Percentiles rank a stretch among this genome's conserved stretches.
Conservation (phyloP, 1,140 invertebrate species). For the Bicyclus anynana region DNA sequence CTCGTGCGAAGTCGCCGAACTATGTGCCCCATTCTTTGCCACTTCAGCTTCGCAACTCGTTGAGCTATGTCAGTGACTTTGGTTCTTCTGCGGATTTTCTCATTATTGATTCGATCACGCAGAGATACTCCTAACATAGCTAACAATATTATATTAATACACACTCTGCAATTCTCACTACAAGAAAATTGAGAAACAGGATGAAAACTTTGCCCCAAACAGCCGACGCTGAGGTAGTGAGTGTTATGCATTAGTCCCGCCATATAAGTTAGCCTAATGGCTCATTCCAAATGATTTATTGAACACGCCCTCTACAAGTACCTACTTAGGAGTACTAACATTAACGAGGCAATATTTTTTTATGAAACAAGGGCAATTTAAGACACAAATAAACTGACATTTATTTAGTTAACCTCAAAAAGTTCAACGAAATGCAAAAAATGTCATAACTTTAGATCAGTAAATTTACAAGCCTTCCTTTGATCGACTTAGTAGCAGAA, state of each 20-base stretch:
- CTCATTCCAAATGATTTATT: conserved; percentile 24
- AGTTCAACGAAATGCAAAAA: too few species aligned
- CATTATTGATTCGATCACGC: too few species aligned
- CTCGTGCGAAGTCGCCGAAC: too few species aligned
- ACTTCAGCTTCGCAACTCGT: too few species aligned
- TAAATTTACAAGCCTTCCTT: too few species aligned
- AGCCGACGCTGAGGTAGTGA: background rate
- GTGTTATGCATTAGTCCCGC: conserved; percentile 2
- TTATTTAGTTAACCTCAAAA: background rate
- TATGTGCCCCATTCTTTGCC: too few species aligned
- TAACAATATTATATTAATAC: too few species aligned
- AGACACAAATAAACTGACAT: background rate
- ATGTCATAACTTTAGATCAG: too few species aligned
- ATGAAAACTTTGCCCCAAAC: background rate
- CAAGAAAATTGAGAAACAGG: background rate
- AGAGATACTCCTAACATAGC: too few species aligned
- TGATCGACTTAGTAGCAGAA: too few species aligned
- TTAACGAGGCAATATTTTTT: conserved; percentile 14
- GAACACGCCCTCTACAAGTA: conserved; percentile 7
- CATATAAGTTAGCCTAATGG: conserved; percentile 24
- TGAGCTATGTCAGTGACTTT: too few species aligned
- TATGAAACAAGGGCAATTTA: background rate
- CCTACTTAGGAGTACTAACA: background rate
- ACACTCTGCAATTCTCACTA: background rate
- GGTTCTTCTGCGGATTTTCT: too few species aligned